Percentiles rank a stretch among this genome's conserved stretches.
Conservation (phyloP, 1,140 invertebrate species). For the Eubasilissa regina region DNA sequence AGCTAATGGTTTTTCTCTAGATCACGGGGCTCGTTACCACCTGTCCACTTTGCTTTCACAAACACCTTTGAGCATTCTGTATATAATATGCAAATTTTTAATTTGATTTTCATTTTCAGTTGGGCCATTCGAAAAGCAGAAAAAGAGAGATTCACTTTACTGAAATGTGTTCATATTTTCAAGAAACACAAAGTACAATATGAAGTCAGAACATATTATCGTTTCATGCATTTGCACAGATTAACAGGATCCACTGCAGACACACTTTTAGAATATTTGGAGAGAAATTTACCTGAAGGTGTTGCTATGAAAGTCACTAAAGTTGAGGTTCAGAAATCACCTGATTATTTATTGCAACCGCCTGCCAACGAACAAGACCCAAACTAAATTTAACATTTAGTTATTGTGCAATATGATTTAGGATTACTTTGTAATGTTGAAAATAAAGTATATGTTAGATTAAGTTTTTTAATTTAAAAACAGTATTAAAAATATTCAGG, state of each 20-base stretch:
- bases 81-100: too few relatives aligned
- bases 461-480: neutral
- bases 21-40: too few relatives aligned
- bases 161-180: constrained; percentile 92
- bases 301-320: constrained; percentile 95
- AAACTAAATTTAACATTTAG: constrained; percentile 45
- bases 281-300: constrained; percentile 97
- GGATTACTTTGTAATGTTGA: neutral
- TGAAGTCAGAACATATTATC: constrained; percentile 94
- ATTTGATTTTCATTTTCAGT: constrained; percentile 71
- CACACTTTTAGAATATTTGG: constrained; percentile 96
- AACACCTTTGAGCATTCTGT: too few relatives aligned
- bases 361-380: constrained; percentile 61
- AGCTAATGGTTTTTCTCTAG: too few relatives aligned
- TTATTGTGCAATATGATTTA: neutral
- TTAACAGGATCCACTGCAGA: constrained; percentile 96
- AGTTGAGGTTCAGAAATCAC: constrained; percentile 77
- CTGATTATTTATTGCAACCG: constrained; percentile 70
- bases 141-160: constrained; percentile 83
- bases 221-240: constrained; percentile 85
- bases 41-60: too few relatives aligned
- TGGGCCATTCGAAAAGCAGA: constrained; percentile 80
- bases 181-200: constrained; percentile 98
- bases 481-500: too few relatives aligned
- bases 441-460: neutral